Evolutionary conservation across 1,140 invertebrate species (phyloP).

Genomic region (Drosophila orosa): DNA sequence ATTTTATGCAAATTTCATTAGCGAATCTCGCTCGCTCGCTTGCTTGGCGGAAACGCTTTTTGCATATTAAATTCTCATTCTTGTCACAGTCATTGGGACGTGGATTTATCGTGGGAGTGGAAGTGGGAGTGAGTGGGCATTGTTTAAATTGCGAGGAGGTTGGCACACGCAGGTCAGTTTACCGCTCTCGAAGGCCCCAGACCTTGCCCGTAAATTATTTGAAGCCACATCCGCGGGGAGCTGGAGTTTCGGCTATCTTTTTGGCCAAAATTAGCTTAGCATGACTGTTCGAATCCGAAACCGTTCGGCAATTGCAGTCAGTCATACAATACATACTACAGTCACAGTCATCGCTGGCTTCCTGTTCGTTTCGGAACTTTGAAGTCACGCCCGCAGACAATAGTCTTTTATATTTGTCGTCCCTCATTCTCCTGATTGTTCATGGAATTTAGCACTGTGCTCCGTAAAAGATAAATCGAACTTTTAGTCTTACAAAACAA

Average conservation of each 20-base stretch:
- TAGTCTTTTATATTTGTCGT: conserved; percentile 22
- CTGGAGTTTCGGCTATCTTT: conserved; percentile 29
- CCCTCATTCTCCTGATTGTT: conserved; percentile 30
- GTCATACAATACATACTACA: conserved; percentile 11
- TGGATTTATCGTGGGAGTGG: conserved; percentile 70
- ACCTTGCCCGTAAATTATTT: conserved; percentile 38
- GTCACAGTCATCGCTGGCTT: conserved; percentile 29
- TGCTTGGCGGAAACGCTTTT: conserved; percentile 66
- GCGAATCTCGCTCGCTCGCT: conserved; percentile 43
- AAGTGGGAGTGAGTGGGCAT: conserved; percentile 38
- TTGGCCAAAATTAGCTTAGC: conserved; percentile 35
- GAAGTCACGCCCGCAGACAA: conserved; percentile 37
- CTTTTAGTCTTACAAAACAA: conserved; percentile 2
- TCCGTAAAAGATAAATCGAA: conserved; percentile 22
- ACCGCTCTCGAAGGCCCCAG: conserved; percentile 14
- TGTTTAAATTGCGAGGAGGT: conserved; percentile 29
- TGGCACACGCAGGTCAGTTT: conserved; percentile 34
- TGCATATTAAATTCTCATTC: conserved; percentile 66
- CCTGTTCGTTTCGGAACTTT: conserved; percentile 39
- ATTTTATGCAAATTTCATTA: conserved; percentile 72
- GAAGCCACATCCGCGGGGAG: conserved; percentile 12
- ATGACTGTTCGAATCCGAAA: conserved; percentile 39
- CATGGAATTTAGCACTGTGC: conserved; percentile 6
- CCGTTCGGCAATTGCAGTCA: conserved; percentile 34
- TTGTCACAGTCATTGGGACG: conserved; percentile 33